These are phyloP conservation scores for Rhadina sibilatrix DNA, from an alignment of 2,113 vertebrate species.

Conservation along the genomic window DNA sequence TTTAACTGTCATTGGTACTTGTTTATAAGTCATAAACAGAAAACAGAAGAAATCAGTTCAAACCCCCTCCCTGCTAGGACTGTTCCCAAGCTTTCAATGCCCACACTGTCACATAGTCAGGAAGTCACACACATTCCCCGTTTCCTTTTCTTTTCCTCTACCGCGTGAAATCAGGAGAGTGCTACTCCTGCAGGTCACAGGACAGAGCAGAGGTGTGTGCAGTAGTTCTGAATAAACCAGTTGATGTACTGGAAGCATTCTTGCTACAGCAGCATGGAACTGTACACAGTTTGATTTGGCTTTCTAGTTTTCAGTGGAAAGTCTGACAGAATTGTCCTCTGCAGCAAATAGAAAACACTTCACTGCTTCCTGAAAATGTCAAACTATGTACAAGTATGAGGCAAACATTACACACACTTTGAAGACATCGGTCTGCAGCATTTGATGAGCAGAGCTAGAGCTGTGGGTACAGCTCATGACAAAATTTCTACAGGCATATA, in stretches of 20 bases:
- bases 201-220: background rate
- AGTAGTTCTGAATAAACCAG: background rate
- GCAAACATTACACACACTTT: background rate
- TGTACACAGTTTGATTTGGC: background rate
- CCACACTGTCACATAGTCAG: background rate
- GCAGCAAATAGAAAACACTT: background rate
- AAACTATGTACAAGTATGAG: background rate
- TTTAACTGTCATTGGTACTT: background rate
- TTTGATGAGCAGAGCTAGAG: background rate
- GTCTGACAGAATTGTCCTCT: background rate
- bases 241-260: background rate
- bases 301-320: background rate
- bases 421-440: background rate
- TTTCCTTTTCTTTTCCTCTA: background rate
- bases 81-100: background rate
- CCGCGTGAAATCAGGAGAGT: rapidly evolving
- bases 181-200: background rate
- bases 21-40: background rate
- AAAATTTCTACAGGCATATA: background rate
- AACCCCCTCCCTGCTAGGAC: background rate
- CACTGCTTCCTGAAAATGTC: background rate
- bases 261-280: background rate
- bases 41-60: background rate
- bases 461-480: background rate
- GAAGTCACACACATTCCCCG: background rate